Percentiles rank a stretch among this genome's conserved stretches.
These are phyloP conservation scores for Meda fulgida DNA, from an alignment of 2,797 vertebrate genomes.

Conservation along the genomic window DNA sequence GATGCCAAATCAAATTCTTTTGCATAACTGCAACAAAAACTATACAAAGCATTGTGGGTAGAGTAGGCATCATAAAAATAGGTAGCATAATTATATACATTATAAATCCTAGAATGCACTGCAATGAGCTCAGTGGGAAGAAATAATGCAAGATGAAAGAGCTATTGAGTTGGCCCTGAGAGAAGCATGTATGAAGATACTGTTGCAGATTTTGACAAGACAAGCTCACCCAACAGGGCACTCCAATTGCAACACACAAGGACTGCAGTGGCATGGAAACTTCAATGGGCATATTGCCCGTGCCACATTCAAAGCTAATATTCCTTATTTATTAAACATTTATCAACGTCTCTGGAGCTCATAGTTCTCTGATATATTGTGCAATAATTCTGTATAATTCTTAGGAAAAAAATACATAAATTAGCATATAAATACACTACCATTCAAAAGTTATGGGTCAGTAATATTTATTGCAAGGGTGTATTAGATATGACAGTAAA, in stretches of 20 bases:
- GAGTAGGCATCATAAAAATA: not conserved
- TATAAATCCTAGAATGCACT: conserved; percentile 1
- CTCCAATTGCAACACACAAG: conserved; percentile 15
- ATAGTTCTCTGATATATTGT: not conserved
- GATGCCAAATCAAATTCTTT: not conserved
- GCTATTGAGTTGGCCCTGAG: not conserved
- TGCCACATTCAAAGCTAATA: not conserved
- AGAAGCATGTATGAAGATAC: conserved; percentile 6
- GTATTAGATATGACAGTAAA: no score
- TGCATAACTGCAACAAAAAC: not conserved
- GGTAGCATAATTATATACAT: not conserved
- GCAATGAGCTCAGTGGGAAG: no score
- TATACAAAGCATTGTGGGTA: not conserved
- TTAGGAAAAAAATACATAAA: not conserved
- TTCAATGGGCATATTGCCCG: not conserved
- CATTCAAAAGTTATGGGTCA: not conserved
- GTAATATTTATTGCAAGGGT: not conserved
- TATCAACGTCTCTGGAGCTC: not conserved
- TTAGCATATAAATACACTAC: not conserved
- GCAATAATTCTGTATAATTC: not conserved
- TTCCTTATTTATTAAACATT: no score
- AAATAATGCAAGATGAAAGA: not conserved
- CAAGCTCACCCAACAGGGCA: not conserved
- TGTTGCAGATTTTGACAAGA: conserved; percentile 12
- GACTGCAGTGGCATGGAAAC: conserved; percentile 40